Conservation (phyloP, 2,888 invertebrate genomes). For the Hipparchia sbordonii region DNA sequence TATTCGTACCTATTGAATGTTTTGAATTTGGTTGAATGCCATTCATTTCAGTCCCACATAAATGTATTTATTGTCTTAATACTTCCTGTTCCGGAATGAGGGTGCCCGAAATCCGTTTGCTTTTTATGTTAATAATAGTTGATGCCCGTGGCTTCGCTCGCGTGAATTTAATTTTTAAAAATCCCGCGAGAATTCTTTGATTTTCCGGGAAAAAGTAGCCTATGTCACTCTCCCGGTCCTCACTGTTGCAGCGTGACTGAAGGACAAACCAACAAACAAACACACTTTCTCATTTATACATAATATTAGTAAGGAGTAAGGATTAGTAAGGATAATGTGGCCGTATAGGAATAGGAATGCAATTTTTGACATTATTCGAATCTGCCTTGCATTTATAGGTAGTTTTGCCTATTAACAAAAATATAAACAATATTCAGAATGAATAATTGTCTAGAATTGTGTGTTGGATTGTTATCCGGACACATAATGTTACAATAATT, state of each 20-base stretch:
- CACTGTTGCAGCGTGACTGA: too few relatives aligned
- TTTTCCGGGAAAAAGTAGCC: too few relatives aligned
- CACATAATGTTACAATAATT: slow-evolving; percentile 38
- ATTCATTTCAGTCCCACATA: slow-evolving; percentile 35
- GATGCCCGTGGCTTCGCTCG: too few relatives aligned
- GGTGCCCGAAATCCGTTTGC: slow-evolving; percentile 2
- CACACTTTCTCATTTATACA: too few relatives aligned
- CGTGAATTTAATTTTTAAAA: too few relatives aligned
- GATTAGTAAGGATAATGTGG: not conserved
- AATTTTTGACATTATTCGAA: not conserved
- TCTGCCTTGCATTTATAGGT: not conserved
- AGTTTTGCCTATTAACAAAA: not conserved
- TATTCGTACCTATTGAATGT: slow-evolving; percentile 35
- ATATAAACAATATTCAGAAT: not conserved
- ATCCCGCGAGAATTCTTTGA: too few relatives aligned
- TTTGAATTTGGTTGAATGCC: slow-evolving; percentile 24
- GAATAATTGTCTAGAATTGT: not conserved
- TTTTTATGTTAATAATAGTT: not conserved
- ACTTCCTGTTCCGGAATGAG: slow-evolving; percentile 34
- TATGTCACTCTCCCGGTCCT: too few relatives aligned
- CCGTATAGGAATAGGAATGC: not conserved
- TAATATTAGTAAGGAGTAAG: too few relatives aligned
- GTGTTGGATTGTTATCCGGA: not conserved
- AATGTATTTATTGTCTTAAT: slow-evolving; percentile 38
- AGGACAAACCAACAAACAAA: too few relatives aligned